Percentiles rank a stretch among this genome's conserved stretches.
Conservation (phyloP, 2,113 vertebrate genomes). For the Oxygymnocypris stewartii region DNA sequence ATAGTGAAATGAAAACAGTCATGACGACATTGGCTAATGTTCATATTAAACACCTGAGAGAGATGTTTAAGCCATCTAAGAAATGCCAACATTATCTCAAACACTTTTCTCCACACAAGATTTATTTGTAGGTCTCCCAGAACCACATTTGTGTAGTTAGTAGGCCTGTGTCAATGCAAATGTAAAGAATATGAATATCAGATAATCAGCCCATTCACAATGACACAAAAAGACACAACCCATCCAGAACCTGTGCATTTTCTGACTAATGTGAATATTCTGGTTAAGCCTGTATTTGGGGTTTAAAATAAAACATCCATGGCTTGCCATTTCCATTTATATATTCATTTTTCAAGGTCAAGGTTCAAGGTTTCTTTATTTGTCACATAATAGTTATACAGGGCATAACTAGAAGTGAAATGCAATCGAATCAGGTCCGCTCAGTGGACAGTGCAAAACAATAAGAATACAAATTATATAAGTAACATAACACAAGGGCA, state of each 20-base stretch:
- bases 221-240: neutral
- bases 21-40: neutral
- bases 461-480: no score
- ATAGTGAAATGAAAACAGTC: neutral
- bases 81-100: no score
- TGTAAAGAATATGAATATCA: neutral
- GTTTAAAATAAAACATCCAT: neutral
- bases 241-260: neutral
- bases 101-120: neutral
- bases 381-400: no score
- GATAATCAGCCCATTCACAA: neutral
- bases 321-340: neutral
- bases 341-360: neutral
- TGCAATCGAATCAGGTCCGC: no score
- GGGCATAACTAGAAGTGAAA: no score
- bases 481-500: no score
- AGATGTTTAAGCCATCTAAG: neutral
- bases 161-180: neutral
- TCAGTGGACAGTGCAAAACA: no score
- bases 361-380: no score
- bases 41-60: constrained; percentile 5
- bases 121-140: neutral
- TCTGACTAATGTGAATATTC: neutral
- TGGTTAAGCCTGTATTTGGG: neutral
- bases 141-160: neutral